Evolutionary conservation across 2,888 invertebrate genomes (phyloP).

Genomic region (Blastobasis adustella): DNA sequence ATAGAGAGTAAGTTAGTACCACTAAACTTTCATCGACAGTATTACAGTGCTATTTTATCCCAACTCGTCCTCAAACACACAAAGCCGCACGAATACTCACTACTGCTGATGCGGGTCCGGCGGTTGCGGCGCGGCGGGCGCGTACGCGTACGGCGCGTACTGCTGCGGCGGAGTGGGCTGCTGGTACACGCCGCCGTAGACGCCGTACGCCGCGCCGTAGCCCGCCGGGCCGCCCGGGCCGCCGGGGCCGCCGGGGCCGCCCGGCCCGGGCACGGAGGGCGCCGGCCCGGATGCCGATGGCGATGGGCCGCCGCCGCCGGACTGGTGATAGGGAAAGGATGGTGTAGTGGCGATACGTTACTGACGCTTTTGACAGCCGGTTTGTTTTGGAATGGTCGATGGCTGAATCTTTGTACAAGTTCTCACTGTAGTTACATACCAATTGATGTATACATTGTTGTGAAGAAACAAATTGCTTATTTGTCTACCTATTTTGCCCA

Average conservation of each 20-base stretch:
- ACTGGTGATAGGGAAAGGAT: slow-evolving; percentile 5
- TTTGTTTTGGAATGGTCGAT: too few species aligned
- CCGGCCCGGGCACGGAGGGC: slow-evolving; percentile 15
- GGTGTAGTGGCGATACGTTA: too few species aligned
- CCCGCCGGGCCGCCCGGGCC: slow-evolving; percentile 21
- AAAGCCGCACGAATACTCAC: background rate
- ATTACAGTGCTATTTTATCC: too few species aligned
- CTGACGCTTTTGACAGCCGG: too few species aligned
- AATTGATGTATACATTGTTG: too few species aligned
- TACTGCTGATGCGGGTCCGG: slow-evolving; percentile 27
- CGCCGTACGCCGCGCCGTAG: slow-evolving; percentile 44
- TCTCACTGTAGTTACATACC: too few species aligned
- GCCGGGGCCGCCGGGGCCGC: slow-evolving; percentile 20
- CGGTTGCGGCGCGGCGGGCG: slow-evolving; percentile 23
- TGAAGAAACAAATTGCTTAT: too few species aligned
- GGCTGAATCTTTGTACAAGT: too few species aligned
- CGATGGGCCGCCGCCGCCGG: slow-evolving; percentile 13
- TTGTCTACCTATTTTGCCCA: too few species aligned
- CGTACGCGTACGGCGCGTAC: slow-evolving; percentile 31
- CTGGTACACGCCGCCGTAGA: slow-evolving; percentile 28
- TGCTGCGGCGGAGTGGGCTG: slow-evolving; percentile 24
- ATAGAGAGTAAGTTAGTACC: too few species aligned
- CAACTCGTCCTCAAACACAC: too few species aligned
- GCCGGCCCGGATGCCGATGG: slow-evolving; percentile 19
- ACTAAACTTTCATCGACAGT: too few species aligned